phyloP scores from a whole-genome alignment of 1,140 invertebrate genomes.

The Palaemon carinicauda region DNA sequence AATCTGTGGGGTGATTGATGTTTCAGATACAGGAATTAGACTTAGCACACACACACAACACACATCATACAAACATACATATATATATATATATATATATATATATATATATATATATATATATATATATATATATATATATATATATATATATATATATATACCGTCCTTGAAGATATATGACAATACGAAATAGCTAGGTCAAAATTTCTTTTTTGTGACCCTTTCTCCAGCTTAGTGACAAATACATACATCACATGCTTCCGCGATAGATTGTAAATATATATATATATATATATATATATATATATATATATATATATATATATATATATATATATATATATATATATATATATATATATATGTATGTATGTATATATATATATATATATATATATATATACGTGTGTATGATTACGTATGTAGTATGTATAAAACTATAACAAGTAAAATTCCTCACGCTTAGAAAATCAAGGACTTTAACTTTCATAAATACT shows the following conservation, averaged over 20 bases:
- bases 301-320: slow-evolving; percentile 2
- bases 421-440: neutral
- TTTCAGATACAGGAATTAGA: too few species aligned
- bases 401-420: neutral
- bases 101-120: neutral
- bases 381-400: neutral
- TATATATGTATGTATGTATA: neutral
- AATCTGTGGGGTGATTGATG: too few species aligned
- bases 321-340: neutral
- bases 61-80: neutral
- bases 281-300: neutral
- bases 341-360: neutral
- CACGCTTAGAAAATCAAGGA: too few species aligned
- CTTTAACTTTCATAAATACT: too few species aligned
- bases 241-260: too few species aligned
- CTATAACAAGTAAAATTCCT: neutral
- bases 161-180: too few species aligned
- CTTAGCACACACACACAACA: too few species aligned
- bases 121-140: neutral
- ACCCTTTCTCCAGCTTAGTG: too few species aligned
- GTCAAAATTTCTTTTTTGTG: too few species aligned
- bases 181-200: too few species aligned
- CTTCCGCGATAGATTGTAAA: too few species aligned
- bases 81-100: neutral
- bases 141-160: neutral